A percentile compares a stretch with the other conserved stretches of the same genome.
These are phyloP conservation scores for Galeopterus variegatus DNA, from an alignment of 2,113 vertebrate species.

Conservation along the genomic window DNA sequence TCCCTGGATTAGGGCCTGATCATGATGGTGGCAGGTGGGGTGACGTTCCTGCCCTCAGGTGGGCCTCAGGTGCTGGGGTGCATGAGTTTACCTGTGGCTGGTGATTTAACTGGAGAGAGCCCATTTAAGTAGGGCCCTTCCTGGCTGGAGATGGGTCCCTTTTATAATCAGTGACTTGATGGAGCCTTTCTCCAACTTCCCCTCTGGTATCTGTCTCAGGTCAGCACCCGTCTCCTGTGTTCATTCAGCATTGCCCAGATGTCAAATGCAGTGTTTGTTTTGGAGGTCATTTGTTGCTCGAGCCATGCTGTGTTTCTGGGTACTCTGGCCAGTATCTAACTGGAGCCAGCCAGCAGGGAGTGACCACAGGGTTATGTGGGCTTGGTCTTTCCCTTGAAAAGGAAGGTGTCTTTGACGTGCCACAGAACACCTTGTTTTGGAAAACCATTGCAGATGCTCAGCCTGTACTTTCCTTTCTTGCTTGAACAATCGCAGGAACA, in stretches of 20 bases:
- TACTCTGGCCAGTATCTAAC: not conserved
- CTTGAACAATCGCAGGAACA: not conserved
- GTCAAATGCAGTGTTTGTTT: fast-evolving
- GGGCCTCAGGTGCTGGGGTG: not conserved
- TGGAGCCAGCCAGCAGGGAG: not conserved
- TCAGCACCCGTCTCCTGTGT: fast-evolving
- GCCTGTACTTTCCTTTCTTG: not conserved
- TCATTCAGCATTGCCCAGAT: not conserved
- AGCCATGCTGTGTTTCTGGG: not conserved
- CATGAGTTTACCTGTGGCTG: not conserved
- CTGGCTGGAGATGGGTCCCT: not conserved
- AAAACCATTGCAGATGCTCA: too few species aligned
- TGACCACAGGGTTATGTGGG: fast-evolving
- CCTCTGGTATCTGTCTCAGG: not conserved
- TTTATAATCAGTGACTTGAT: not conserved
- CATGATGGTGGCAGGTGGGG: fast-evolving
- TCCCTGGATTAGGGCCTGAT: not conserved
- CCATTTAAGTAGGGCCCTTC: not conserved
- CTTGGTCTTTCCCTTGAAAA: not conserved
- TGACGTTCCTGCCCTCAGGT: not conserved
- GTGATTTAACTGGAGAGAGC: not conserved
- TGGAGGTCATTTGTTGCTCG: not conserved
- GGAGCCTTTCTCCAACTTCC: not conserved
- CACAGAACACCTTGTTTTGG: not conserved
- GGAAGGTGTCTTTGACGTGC: fast-evolving